Conservation (phyloP, 2,888 invertebrate genomes). For the Mimas tiliae region DNA sequence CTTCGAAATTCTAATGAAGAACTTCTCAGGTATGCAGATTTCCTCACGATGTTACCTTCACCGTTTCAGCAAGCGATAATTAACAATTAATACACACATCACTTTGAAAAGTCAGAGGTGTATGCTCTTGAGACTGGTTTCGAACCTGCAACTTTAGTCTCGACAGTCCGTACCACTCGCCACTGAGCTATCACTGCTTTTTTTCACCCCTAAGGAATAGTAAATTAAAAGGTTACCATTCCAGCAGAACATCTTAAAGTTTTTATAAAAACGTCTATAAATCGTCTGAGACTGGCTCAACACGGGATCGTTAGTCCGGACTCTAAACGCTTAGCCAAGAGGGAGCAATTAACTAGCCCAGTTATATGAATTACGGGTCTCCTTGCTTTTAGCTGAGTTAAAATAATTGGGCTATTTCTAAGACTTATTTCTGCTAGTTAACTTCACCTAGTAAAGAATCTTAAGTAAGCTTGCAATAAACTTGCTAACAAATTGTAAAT, state of each 20-base stretch:
- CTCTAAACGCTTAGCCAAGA: not conserved
- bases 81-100: too few species aligned
- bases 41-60: too few species aligned
- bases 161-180: too few species aligned
- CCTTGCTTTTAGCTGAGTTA: not conserved
- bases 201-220: too few species aligned
- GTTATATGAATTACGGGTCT: not conserved
- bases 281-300: not conserved
- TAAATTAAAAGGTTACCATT: slow-evolving; percentile 10
- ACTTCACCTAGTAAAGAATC: not conserved
- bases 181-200: too few species aligned
- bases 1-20: too few species aligned
- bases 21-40: too few species aligned
- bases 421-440: not conserved
- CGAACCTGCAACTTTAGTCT: too few species aligned
- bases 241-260: not conserved
- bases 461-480: not conserved
- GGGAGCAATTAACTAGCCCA: slow-evolving; percentile 9
- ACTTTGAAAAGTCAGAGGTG: too few species aligned
- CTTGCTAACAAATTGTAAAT: too few species aligned
- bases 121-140: too few species aligned
- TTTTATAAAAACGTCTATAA: slow-evolving; percentile 6
- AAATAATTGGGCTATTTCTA: not conserved
- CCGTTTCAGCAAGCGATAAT: too few species aligned
- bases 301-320: slow-evolving; percentile 1